These are phyloP conservation scores for Gallinago nigripennis DNA, from an alignment of 2,797 vertebrate species.

Conservation along the genomic window DNA sequence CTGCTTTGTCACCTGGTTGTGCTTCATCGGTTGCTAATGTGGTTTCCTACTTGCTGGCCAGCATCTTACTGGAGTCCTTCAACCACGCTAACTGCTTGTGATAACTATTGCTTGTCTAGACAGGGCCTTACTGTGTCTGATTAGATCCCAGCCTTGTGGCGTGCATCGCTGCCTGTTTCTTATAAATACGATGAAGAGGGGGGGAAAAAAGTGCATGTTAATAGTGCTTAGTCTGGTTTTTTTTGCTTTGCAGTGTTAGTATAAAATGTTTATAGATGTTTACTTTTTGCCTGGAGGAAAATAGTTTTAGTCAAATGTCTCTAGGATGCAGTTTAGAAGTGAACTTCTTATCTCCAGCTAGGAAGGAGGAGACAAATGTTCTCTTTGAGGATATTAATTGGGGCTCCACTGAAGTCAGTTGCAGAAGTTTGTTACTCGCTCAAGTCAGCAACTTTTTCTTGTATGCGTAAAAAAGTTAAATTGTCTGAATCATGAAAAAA, in stretches of 20 bases:
- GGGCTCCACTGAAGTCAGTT: background rate
- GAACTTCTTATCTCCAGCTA: constrained; percentile 12
- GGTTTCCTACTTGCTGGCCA: constrained; percentile 25
- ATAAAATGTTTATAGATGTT: constrained; percentile 57
- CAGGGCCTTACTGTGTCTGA: constrained; percentile 66
- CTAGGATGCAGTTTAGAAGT: constrained; percentile 19
- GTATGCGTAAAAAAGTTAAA: background rate
- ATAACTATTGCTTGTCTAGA: constrained; percentile 69
- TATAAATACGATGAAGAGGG: background rate
- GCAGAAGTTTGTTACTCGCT: background rate
- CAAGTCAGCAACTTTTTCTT: background rate
- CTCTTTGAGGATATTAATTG: constrained; percentile 19
- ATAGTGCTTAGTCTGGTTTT: constrained; percentile 13
- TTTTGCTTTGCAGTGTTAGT: constrained; percentile 16
- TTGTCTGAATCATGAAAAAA: background rate
- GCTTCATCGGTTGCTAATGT: background rate
- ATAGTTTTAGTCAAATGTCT: constrained; percentile 37
- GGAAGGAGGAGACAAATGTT: constrained; percentile 4
- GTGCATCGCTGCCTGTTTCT: constrained; percentile 50
- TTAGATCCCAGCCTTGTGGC: constrained; percentile 39
- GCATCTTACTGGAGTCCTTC: constrained; percentile 50
- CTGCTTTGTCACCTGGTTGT: background rate
- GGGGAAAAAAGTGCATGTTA: background rate
- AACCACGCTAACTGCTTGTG: constrained; percentile 52
- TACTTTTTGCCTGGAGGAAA: constrained; percentile 41